Evolutionary conservation across 2,797 vertebrate genomes (phyloP).

Genomic region (Danio aesculapii): DNA sequence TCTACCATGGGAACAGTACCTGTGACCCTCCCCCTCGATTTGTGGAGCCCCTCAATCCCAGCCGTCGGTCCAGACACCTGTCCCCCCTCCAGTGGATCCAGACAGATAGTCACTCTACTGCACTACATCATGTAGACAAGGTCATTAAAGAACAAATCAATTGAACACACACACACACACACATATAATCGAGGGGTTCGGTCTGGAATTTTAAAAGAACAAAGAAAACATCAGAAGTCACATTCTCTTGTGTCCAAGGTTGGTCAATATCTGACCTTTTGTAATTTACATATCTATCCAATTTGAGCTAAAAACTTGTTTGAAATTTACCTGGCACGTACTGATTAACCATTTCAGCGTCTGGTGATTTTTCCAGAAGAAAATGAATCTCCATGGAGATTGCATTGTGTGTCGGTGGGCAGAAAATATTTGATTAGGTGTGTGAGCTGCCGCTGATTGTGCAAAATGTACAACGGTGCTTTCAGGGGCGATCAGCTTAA

Average conservation of each 20-base stretch:
- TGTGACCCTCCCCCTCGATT: slow-evolving; percentile 20
- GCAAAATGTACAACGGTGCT: slow-evolving; percentile 34
- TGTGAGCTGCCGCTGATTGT: slow-evolving; percentile 31
- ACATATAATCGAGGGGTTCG: too few species aligned
- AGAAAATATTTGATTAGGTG: slow-evolving; percentile 49
- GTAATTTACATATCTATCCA: slow-evolving; percentile 49
- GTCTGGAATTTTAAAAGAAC: not conserved
- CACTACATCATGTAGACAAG: slow-evolving; percentile 66
- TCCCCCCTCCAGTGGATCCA: slow-evolving; percentile 25
- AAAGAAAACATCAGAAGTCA: slow-evolving; percentile 3
- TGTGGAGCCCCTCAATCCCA: slow-evolving; percentile 2
- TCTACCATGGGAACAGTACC: slow-evolving; percentile 42
- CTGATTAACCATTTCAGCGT: slow-evolving; percentile 19
- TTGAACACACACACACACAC: slow-evolving; percentile 3
- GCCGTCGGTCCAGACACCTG: slow-evolving; percentile 39
- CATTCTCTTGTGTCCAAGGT: slow-evolving; percentile 21
- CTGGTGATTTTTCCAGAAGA: slow-evolving; percentile 27
- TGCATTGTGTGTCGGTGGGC: slow-evolving; percentile 18
- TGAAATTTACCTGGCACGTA: slow-evolving; percentile 41
- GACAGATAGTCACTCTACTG: slow-evolving; percentile 43
- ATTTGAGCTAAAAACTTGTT: slow-evolving; percentile 45
- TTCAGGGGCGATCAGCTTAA: slow-evolving; percentile 29
- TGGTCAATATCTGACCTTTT: slow-evolving; percentile 37
- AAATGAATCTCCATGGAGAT: slow-evolving; percentile 48
- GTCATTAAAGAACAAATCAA: slow-evolving; percentile 64